Evolutionary conservation across 2,797 vertebrate genomes (phyloP).

Genomic region (Discoglossus pictus): DNA sequence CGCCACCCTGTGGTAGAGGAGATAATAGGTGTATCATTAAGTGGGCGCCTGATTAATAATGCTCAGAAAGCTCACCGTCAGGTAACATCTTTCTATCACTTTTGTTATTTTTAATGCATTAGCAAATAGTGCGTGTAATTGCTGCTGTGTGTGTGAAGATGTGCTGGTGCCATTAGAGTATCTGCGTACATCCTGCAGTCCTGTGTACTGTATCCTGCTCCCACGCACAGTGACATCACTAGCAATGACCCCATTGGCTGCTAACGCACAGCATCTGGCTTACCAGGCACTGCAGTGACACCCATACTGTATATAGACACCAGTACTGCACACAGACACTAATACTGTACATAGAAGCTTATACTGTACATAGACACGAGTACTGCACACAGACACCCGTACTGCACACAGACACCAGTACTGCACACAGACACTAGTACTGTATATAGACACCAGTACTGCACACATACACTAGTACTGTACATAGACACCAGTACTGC

Average conservation of each 20-base stretch:
- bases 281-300: slow-evolving; percentile 11
- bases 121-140: no score
- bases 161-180: background rate
- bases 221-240: slow-evolving; percentile 26
- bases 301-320: background rate
- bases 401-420: background rate
- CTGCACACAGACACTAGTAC: background rate
- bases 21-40: no score
- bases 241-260: background rate
- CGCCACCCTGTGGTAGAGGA: no score
- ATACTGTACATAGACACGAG: no score
- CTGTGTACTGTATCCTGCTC: slow-evolving; percentile 24
- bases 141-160: background rate
- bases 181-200: background rate
- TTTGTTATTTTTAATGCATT: no score
- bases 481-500: no score
- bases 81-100: no score
- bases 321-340: background rate
- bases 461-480: no score
- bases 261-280: slow-evolving; percentile 4
- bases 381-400: background rate
- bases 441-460: background rate
- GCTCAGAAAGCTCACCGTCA: no score
- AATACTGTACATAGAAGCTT: background rate
- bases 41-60: no score